Evolutionary conservation across 2,797 vertebrate genomes (phyloP).

Genomic region (Melanotaenia parkinsoni): DNA sequence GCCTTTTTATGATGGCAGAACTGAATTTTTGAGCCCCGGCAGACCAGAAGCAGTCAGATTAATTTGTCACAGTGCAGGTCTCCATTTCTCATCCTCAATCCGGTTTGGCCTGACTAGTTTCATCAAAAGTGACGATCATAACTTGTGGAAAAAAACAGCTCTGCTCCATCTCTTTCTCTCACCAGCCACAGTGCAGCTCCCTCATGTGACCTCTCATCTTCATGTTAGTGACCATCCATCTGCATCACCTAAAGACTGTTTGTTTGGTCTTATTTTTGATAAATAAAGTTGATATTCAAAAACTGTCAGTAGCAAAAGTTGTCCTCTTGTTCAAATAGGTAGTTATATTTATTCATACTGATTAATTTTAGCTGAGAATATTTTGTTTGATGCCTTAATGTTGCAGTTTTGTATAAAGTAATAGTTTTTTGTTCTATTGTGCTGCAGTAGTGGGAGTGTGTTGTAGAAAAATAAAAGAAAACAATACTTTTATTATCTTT

Average conservation of each 20-base stretch:
- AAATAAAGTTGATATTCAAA: neutral
- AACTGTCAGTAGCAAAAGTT: neutral
- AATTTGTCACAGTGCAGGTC: slow-evolving; percentile 26
- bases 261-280: neutral
- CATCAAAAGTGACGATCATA: slow-evolving; percentile 72
- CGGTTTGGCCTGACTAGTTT: slow-evolving; percentile 62
- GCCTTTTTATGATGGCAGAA: slow-evolving; percentile 36
- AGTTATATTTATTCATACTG: neutral
- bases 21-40: slow-evolving; percentile 25
- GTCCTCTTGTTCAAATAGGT: neutral
- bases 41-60: slow-evolving; percentile 9
- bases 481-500: no score
- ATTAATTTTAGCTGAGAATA: neutral
- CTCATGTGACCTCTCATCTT: slow-evolving; percentile 33
- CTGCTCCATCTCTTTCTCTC: slow-evolving; percentile 6
- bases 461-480: neutral
- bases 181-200: slow-evolving; percentile 6
- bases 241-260: slow-evolving; percentile 53
- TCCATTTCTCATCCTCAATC: slow-evolving; percentile 44
- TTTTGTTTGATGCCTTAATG: neutral
- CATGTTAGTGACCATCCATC: slow-evolving; percentile 51
- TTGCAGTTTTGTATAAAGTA: neutral
- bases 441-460: neutral
- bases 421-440: neutral
- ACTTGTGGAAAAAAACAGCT: slow-evolving; percentile 36